Percentiles rank a stretch among this genome's conserved stretches.
Conservation (phyloP, 2,888 invertebrate species). For the Tholera decimalis region DNA sequence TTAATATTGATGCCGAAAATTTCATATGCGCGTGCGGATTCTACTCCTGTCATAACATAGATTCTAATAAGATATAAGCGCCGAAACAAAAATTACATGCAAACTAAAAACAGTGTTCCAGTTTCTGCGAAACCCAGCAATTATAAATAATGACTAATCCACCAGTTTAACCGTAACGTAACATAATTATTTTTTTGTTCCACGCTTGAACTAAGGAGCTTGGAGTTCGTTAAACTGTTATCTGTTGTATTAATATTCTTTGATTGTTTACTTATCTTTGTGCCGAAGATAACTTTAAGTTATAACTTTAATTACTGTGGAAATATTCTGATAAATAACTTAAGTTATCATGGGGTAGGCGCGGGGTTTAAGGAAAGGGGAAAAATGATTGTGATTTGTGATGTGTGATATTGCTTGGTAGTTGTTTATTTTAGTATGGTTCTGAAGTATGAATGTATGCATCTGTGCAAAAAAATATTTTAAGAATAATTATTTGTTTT, state of each 20-base stretch:
- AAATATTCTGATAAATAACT: constrained; percentile 51
- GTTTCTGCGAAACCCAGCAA: background rate
- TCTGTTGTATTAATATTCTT: constrained; percentile 84
- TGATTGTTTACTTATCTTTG: constrained; percentile 87
- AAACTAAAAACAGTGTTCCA: background rate
- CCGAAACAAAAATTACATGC: background rate
- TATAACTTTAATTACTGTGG: constrained; percentile 69
- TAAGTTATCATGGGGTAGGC: constrained; percentile 1
- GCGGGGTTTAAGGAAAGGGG: background rate
- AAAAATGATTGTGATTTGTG: background rate
- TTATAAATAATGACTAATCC: constrained; percentile 34
- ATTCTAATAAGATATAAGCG: background rate
- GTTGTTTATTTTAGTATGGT: background rate
- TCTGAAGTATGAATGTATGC: background rate
- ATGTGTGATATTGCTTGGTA: background rate
- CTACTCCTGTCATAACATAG: background rate
- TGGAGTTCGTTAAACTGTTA: constrained; percentile 86
- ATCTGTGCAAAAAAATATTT: background rate
- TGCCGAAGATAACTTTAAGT: constrained; percentile 72
- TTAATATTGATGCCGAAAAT: background rate
- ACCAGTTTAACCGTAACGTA: constrained; percentile 20
- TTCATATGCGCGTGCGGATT: background rate
- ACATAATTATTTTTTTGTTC: constrained; percentile 77
- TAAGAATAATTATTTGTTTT: background rate
- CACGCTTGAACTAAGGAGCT: constrained; percentile 78